Evolutionary conservation across 2,888 invertebrate genomes (phyloP).

Genomic region (Trachelus iudaicus): DNA sequence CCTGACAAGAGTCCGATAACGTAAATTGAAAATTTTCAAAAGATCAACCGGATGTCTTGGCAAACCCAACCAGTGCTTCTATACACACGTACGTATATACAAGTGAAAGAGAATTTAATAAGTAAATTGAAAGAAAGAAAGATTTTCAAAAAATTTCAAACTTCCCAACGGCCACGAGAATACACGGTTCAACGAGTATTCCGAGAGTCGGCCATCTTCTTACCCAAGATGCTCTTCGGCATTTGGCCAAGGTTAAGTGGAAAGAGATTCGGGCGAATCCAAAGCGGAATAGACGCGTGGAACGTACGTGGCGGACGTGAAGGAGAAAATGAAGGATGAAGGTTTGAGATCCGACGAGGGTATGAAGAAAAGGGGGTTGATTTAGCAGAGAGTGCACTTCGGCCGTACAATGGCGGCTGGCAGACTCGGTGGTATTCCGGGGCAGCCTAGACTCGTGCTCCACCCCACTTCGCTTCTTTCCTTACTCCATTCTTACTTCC

Average conservation of each 20-base stretch:
- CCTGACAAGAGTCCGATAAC: not conserved
- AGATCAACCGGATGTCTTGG: not conserved
- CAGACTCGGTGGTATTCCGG: constrained; percentile 14
- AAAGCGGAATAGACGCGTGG: not conserved
- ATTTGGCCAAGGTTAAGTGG: not conserved
- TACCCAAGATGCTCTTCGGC: not conserved
- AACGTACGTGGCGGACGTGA: not conserved
- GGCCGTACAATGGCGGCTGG: constrained; percentile 30
- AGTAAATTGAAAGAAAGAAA: not conserved
- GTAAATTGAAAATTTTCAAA: not conserved
- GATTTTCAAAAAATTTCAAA: not conserved
- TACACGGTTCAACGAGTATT: not conserved
- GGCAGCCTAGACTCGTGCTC: constrained; percentile 11
- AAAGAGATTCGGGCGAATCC: not conserved
- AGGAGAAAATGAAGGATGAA: not conserved
- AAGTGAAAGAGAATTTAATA: not conserved
- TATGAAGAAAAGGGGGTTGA: constrained; percentile 38
- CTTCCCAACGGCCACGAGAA: not conserved
- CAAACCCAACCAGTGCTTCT: not conserved
- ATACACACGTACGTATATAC: too few species aligned
- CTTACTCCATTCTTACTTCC: constrained; percentile 11
- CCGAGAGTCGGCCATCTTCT: not conserved
- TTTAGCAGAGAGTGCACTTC: constrained; percentile 47
- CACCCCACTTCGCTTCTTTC: constrained; percentile 14
- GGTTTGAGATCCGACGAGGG: not conserved